phyloP scores from a whole-genome alignment of 2,113 vertebrate genomes.

The Ochotona curzoniae region DNA sequence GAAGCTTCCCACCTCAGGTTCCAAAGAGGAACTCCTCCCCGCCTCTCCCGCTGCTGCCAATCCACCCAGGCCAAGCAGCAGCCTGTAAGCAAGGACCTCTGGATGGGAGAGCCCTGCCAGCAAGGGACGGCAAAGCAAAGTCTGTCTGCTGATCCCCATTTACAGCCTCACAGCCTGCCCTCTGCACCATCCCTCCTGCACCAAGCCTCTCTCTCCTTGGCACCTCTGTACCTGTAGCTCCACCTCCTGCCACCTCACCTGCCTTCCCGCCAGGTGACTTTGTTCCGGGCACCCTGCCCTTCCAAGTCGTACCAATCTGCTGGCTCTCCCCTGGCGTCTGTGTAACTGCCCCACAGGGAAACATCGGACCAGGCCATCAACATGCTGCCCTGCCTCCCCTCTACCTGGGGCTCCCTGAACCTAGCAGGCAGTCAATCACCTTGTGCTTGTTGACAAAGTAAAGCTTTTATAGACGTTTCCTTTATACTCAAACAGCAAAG shows the following conservation, averaged over 20 bases:
- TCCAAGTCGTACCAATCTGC: not conserved
- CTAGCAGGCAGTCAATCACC: not conserved
- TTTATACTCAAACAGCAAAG: conserved; percentile 36
- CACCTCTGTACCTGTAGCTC: not conserved
- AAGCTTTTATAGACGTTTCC: not conserved
- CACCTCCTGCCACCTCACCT: not conserved
- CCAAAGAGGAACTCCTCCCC: not conserved
- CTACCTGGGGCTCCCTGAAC: not conserved
- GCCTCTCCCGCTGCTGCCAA: no score
- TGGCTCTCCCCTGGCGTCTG: not conserved
- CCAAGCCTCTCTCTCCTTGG: not conserved
- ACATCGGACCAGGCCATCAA: not conserved
- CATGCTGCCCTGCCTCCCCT: not conserved
- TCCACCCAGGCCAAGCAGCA: fast-evolving
- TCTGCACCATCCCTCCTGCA: not conserved
- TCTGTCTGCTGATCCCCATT: conserved; percentile 25
- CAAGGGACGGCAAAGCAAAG: not conserved
- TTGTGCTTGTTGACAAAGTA: not conserved
- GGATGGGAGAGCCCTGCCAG: conserved; percentile 58
- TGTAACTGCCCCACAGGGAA: not conserved
- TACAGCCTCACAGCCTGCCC: not conserved
- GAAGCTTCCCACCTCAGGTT: not conserved
- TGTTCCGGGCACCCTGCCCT: not conserved
- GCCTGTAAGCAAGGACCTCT: not conserved
- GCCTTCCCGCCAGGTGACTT: not conserved